A percentile compares a stretch with the other conserved stretches of the same genome.
phyloP scores from a whole-genome alignment of 1,140 invertebrate species.

The Pseudomyrmex pallidus region DNA sequence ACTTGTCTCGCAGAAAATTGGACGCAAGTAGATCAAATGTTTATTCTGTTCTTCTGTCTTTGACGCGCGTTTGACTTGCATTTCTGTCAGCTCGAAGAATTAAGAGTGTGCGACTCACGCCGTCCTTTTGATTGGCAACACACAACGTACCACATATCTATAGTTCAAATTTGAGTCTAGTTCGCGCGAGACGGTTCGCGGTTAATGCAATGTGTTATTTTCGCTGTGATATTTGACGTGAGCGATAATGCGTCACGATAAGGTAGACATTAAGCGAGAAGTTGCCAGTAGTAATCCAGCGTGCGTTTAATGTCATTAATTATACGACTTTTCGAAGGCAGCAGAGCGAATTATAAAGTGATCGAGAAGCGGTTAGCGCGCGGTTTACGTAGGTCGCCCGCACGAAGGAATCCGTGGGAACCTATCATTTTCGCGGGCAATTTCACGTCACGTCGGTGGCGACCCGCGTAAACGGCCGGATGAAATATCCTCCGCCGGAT shows the following conservation, averaged over 20 bases:
- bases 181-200: conserved; percentile 14
- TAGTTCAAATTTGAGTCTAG: not conserved
- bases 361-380: conserved; percentile 45
- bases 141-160: not conserved
- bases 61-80: too few species aligned
- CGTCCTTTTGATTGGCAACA: not conserved
- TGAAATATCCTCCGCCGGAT: conserved; percentile 3
- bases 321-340: conserved; percentile 54
- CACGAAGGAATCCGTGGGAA: conserved; percentile 57
- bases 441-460: conserved; percentile 57
- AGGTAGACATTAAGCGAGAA: conserved; percentile 45
- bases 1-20: too few species aligned
- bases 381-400: conserved; percentile 50
- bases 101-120: not conserved
- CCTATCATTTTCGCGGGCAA: conserved; percentile 57
- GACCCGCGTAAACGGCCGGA: conserved; percentile 55
- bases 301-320: conserved; percentile 55
- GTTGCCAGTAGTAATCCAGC: conserved; percentile 46
- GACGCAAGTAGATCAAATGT: not conserved
- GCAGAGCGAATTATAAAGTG: conserved; percentile 50
- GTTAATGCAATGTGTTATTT: conserved; percentile 34
- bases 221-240: conserved; percentile 45
- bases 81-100: too few species aligned
- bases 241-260: conserved; percentile 52
- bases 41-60: too few species aligned